Evolutionary conservation across 2,888 invertebrate species (phyloP), one percentile per base, ranked within the genome.

Genomic region (Ypsolopha sequella): DNA sequence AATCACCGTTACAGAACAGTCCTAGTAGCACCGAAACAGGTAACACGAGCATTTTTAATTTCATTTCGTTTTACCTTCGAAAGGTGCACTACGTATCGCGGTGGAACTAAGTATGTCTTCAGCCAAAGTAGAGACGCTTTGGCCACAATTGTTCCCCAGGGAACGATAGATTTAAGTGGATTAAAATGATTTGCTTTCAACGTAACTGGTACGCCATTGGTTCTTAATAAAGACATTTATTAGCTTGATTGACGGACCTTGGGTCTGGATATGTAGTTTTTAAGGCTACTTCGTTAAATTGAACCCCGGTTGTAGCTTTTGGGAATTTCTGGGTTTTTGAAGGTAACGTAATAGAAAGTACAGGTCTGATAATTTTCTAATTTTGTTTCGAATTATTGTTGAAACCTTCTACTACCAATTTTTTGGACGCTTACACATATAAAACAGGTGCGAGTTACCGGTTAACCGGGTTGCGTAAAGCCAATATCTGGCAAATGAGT

Each of bases 181-280:
- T 85, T 84, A 76, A 80, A 80, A 68, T 77, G 72, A 71, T 59
- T 64, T 60, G 70, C 73, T 75, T 78, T 77, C 66, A 73, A 68
- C 62, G 63, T 71, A 72, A 75, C 24, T 24, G 24, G 24, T 24
- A 24, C 70, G 65, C 54, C 65, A 73, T 73, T 63, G 64, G 59
- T 61, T 64, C 64, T 65, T 72, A 74, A 73, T 77, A 73, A 65
- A 68, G 64, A 24, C 63, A 63, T 66, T 68, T 73, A 79, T 73
- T 72, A 75, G 63, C 59, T 65, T 73, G 74, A 77, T 78, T 69
- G 68, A 61, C 58, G 55, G 66, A 66, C 68, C 68, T 69, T 46
- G 46, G 24, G 11, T 33, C 13, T 24, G 34, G 46, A 9, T 34
- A 35, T 46, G 33, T 46, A 7, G 33, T 46, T 46, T 9, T 24